phyloP scores from a whole-genome alignment of 1,140 invertebrate species.

The Zaprionus lachaisei region DNA sequence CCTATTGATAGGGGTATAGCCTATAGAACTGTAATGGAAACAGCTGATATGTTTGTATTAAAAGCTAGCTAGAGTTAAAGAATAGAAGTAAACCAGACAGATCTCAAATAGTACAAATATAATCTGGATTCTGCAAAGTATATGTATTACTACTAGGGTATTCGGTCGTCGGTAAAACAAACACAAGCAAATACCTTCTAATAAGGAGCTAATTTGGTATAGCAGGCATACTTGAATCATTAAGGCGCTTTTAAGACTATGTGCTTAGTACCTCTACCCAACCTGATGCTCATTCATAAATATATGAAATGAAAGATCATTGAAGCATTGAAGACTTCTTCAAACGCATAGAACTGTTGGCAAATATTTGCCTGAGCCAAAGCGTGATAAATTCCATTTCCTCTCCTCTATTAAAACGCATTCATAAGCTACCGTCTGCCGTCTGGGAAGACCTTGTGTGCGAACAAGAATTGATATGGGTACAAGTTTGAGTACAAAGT shows the following conservation, averaged over 20 bases:
- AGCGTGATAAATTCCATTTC: conserved; percentile 9
- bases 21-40: background rate
- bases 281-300: background rate
- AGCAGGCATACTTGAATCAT: conserved; percentile 1
- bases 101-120: background rate
- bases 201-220: background rate
- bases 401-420: background rate
- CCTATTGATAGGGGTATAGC: background rate
- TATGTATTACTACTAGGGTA: background rate
- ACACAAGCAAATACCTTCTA: background rate
- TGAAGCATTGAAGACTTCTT: background rate
- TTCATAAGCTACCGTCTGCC: background rate
- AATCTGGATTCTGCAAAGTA: background rate
- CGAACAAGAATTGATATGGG: conserved; percentile 41
- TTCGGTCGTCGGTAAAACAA: background rate
- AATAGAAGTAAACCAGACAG: background rate
- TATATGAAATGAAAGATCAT: background rate
- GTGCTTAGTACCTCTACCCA: background rate
- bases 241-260: background rate
- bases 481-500: conserved; percentile 6
- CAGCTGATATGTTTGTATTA: background rate
- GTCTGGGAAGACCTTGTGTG: conserved; percentile 23
- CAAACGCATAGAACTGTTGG: background rate
- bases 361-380: background rate
- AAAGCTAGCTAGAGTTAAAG: background rate